Percentiles rank a stretch among this genome's conserved stretches.
Evolutionary conservation across 2,888 invertebrate species (phyloP).

Genomic region (Cylloceria caligata): DNA sequence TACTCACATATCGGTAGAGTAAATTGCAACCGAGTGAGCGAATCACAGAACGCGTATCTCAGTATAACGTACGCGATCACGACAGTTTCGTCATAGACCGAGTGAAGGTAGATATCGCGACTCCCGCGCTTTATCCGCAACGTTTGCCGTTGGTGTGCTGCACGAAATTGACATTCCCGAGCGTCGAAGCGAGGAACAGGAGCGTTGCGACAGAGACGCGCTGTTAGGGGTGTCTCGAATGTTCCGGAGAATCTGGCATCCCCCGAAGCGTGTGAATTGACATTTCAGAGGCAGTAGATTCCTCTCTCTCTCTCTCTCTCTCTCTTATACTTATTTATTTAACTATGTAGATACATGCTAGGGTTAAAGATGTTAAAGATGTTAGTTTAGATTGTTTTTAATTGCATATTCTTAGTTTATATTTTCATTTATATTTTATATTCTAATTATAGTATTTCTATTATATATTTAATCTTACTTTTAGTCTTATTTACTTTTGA

Average conservation of each 20-base stretch:
- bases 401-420: too few relatives aligned
- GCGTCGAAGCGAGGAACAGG: constrained; percentile 62
- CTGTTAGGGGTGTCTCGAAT: constrained; percentile 56
- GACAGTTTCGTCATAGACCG: constrained; percentile 26
- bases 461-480: too few relatives aligned
- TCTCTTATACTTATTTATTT: too few relatives aligned
- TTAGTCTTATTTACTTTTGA: too few relatives aligned
- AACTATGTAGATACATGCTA: too few relatives aligned
- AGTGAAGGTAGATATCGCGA: constrained; percentile 54
- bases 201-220: constrained; percentile 52
- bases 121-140: constrained; percentile 26
- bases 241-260: constrained; percentile 48
- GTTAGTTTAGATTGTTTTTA: too few relatives aligned
- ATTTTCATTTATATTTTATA: too few relatives aligned
- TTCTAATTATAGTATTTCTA: too few relatives aligned
- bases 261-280: constrained; percentile 58
- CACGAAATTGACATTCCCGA: constrained; percentile 65
- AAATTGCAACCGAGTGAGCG: constrained; percentile 16
- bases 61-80: constrained; percentile 16
- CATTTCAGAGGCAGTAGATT: constrained; percentile 61
- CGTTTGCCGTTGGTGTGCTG: constrained; percentile 56
- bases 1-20: background rate
- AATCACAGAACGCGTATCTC: background rate
- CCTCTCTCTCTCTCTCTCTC: background rate
- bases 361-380: too few relatives aligned